Percentiles rank a stretch among this genome's conserved stretches.
phyloP scores from a whole-genome alignment of 1,140 invertebrate genomes.

The Eciton burchellii region DNA sequence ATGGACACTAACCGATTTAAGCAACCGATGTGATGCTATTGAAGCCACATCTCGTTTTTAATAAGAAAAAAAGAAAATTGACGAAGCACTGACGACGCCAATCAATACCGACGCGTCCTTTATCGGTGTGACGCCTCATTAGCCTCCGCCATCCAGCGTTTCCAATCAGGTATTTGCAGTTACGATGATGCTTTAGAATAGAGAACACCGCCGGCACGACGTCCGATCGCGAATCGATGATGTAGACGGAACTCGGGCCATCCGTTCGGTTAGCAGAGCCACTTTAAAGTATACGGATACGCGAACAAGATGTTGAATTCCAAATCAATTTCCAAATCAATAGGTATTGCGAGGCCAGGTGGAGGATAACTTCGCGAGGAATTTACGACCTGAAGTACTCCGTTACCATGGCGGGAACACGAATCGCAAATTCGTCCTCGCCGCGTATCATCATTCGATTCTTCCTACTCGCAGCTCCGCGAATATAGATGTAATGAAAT shows the following conservation, averaged over 20 bases:
- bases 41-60: background rate
- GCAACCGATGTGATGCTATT: background rate
- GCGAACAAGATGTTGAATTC: constrained; percentile 1
- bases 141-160: background rate
- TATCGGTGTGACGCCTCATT: background rate
- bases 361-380: constrained; percentile 58
- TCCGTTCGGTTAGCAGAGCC: background rate
- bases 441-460: constrained; percentile 31
- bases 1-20: background rate
- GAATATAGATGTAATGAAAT: constrained; percentile 58
- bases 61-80: background rate
- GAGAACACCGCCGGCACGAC: background rate
- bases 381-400: constrained; percentile 61
- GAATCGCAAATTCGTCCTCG: constrained; percentile 72
- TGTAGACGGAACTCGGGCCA: background rate
- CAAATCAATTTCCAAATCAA: constrained; percentile 74
- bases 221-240: background rate
- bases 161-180: background rate
- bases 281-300: constrained; percentile 7
- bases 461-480: constrained; percentile 3
- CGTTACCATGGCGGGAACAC: constrained; percentile 56
- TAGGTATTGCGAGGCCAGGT: constrained; percentile 46
- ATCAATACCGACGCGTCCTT: background rate
- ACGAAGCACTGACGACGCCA: background rate
- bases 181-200: background rate